Base-by-base conservation (phyloP, 2,113 vertebrate species). In the Nannobrachium achirus region DNA sequence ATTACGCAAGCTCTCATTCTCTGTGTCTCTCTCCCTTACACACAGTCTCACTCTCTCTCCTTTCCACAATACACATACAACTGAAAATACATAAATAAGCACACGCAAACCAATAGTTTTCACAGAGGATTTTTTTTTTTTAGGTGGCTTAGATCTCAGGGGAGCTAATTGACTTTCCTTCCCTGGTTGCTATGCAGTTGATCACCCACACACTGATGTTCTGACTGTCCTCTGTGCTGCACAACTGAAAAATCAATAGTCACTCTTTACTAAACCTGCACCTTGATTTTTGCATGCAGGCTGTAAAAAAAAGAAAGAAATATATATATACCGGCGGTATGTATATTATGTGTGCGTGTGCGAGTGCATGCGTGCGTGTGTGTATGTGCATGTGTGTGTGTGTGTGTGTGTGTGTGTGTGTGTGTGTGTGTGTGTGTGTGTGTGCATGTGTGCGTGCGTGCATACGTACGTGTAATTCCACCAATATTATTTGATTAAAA, bases 151-250 rank as follows among this genome's bases (percentile, higher is more conserved):
- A 73, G 61, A 69, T 52, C 50, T 19, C 48, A 16, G 0, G 45
- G 45, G 10, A 82, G 68, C 44, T 77, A 68, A 71, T 77, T 69
- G 68, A 73, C 63, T 80, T 69, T 64, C 48, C 45, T 60, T 64
- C 53, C 68, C 65, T 25, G 14, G 69, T 59, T 76, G 63, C 69
- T 56, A 62, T 74, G 78, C 66, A 71, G 69, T 71, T 72, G 70
- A 81, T 86, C 73, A 81, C 50, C 79, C 79, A 63, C 75, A 79
- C 10, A 48, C 76, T 77, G 80, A 76, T 76, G 72, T 66, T 68
- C 78, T 61, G 46, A 71, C 67, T 73, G 62, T 73, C 65, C 69
- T 63, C 66, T 57, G 49, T 76, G 69, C 70, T 71, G 69, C 69
- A 66, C 75, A 51, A 46, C 53, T 62, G 18, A 73, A 73, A 45